Evolutionary conservation across 2,113 vertebrate genomes (phyloP).

Genomic region (Actenoides lindsayi): DNA sequence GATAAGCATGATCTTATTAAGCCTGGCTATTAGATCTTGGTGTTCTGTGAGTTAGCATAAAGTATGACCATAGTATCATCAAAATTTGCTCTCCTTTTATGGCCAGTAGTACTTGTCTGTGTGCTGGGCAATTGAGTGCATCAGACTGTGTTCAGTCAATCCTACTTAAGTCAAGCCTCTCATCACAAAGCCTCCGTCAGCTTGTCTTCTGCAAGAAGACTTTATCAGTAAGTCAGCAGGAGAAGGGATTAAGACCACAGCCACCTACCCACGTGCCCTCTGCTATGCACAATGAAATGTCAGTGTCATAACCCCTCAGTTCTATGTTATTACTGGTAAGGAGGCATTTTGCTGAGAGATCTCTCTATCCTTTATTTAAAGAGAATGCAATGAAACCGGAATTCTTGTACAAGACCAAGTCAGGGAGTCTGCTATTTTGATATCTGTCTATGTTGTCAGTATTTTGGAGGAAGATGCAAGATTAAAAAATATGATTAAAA

Average conservation of each 20-base stretch:
- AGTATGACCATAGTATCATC: not conserved
- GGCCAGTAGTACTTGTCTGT: not conserved
- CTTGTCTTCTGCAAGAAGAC: not conserved
- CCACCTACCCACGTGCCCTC: not conserved
- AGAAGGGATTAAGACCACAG: not conserved
- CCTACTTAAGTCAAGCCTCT: not conserved
- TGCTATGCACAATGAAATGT: not conserved
- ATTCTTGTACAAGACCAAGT: not conserved
- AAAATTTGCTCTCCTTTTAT: not conserved
- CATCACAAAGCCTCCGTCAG: not conserved
- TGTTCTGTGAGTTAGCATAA: not conserved
- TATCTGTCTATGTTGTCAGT: not conserved
- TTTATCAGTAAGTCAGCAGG: not conserved
- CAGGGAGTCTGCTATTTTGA: not conserved
- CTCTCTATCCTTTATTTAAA: not conserved
- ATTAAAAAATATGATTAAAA: rapidly evolving
- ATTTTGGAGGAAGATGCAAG: not conserved
- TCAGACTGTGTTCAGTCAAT: not conserved
- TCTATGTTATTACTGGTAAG: not conserved
- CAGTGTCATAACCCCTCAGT: not conserved
- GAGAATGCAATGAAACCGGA: not conserved
- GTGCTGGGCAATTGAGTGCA: not conserved
- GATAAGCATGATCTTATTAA: constrained; percentile 9
- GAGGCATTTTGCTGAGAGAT: not conserved
- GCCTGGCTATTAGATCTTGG: not conserved